Evolutionary conservation across 2,888 invertebrate species (phyloP), one percentile per base, ranked within the genome.

Genomic region (Chloroclystis v-ata): DNA sequence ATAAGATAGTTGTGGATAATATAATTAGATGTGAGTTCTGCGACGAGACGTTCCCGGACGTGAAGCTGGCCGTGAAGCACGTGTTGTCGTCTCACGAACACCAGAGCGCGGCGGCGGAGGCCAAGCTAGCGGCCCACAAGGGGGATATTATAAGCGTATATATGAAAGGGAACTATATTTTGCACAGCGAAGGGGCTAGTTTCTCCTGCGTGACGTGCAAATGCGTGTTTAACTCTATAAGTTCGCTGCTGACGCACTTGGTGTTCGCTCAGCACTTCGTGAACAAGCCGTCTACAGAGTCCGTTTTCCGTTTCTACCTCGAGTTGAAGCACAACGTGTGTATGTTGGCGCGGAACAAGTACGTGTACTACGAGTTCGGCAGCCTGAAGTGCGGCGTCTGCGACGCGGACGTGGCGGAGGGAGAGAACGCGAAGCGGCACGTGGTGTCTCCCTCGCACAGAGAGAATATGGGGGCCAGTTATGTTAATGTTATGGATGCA

Each of bases 401-500:
- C 48, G 82, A 82, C 2, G 61, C 64, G 0, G 82, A 83, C 32
- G 37, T 87, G 0, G 78, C 72, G 0, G 83, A 77, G 0, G 75
- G 72, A 0, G 86, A 87, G 65, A 86, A 84, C 1, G 87, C 85
- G 0, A 87, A 87, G 62, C 70, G 71, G 6, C 87, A 87, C 29
- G 86, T 87, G 1, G 70, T 83, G 13, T 85, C 86, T 0, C 40
- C 74, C 1, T 73, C 78, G 2, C 87, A 87, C 49, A 72, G 78
- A 41, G 87, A 86, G 43, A 82, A 76, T 43, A 87, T 87, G 86
- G 87, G 86, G 71, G 77, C 82, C 75, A 83, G 76, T 68, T 85
- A 80, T 67, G 72, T 82, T 60, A 78, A 67, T 67, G 56, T 76
- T 52, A 68, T 82, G 61, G 86, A 85, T 43, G 63, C 65, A 35